Evolutionary conservation across 2,888 invertebrate genomes (phyloP), one percentile per base, ranked within the genome.

Genomic region (Monochamus alternatus): DNA sequence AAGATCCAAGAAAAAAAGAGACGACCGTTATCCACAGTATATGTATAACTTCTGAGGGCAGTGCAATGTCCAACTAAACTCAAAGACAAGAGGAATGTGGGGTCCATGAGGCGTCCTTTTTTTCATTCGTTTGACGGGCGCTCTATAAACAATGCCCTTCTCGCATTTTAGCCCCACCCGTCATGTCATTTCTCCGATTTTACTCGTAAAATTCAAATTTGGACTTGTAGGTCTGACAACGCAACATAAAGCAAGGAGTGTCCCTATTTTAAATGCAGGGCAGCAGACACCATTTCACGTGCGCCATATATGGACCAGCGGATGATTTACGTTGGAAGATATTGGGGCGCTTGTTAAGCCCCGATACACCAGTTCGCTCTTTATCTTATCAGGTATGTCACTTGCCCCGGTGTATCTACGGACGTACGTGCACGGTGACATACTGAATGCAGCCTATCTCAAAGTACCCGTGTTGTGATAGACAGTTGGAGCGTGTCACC

Each of bases 321-420:
- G 85, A 87, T 88, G 87, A 88, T 88, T 88, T 88, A 88, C 87
- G 85, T 84, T 75, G 82, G 82, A 82, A 86, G 88, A 88, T 88
- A 88, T 88, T 87, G 87, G 64, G 87, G 85, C 85, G 83, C 86
- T 87, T 87, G 87, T 87, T 87, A 86, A 85, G 83, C 82, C 84
- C 82, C 83, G 85, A 86, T 87, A 87, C 86, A 86, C 84, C 84
- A 84, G 85, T 85, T 85, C 82, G 85, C 84, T 87, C 86, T 87
- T 83, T 87, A 88, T 88, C 87, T 88, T 88, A 88, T 88, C 87
- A 85, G 78, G 71, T 71, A 76, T 72, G 78, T 79, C 82, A 73
- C 75, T 72, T 77, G 70, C 69, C 47, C 69, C 68, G 74, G 67
- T 77, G 78, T 77, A 68, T 38, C 66, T 69, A 55, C 58, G 73